These are phyloP conservation scores for Melieria crassipennis DNA, from an alignment of 2,888 invertebrate genomes.

Conservation along the genomic window DNA sequence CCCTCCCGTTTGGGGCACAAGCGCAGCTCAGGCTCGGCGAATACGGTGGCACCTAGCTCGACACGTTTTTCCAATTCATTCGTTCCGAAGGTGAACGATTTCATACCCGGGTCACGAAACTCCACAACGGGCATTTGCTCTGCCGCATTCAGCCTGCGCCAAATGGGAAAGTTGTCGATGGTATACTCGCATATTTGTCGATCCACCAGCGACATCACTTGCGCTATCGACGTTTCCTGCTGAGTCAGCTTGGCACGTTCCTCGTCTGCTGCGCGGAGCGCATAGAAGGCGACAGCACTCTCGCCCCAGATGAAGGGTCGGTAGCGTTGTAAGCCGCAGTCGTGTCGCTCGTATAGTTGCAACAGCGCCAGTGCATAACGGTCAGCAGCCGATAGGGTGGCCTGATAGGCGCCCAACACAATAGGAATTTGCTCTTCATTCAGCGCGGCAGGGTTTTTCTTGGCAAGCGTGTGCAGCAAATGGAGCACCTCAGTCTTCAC, in stretches of 20 bases:
- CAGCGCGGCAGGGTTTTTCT: conserved; percentile 72
- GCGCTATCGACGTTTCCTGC: conserved; percentile 77
- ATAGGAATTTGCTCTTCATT: conserved; percentile 77
- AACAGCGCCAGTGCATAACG: conserved; percentile 75
- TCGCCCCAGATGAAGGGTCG: conserved; percentile 88
- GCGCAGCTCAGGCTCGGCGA: conserved; percentile 50
- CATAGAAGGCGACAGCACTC: conserved; percentile 81
- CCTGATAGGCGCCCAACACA: conserved; percentile 81
- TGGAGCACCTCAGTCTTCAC: conserved; percentile 73
- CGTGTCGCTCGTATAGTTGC: conserved; percentile 75
- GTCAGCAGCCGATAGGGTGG: conserved; percentile 76
- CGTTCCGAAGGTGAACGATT: conserved; percentile 49
- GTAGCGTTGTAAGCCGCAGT: conserved; percentile 73
- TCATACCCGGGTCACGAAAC: conserved; percentile 52
- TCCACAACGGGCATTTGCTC: conserved; percentile 55
- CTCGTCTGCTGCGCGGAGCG: conserved; percentile 68
- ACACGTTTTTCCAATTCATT: conserved; percentile 57
- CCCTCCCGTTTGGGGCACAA: conserved; percentile 58
- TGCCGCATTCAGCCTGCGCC: conserved; percentile 67
- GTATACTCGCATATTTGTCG: conserved; percentile 74
- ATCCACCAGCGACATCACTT: conserved; percentile 78
- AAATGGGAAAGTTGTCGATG: conserved; percentile 76
- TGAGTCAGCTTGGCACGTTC: conserved; percentile 69
- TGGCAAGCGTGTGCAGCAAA: conserved; percentile 72
- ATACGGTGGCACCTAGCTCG: conserved; percentile 49